Base-by-base conservation (phyloP, 2,113 vertebrate genomes). In the Antennarius striatus region DNA sequence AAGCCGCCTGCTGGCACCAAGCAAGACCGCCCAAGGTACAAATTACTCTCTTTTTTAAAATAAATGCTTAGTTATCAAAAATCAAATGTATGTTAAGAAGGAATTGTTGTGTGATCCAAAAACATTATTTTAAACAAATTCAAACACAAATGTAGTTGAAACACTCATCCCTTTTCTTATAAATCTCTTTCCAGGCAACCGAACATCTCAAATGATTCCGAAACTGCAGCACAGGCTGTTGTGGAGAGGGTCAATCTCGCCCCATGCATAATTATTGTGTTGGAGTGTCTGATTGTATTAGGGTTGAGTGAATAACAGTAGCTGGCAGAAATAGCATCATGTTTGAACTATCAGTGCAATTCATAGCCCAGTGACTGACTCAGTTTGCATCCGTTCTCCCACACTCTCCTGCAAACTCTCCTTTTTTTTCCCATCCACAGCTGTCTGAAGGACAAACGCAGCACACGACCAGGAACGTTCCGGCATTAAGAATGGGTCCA, bases 221-320 rank as follows among this genome's bases (percentile, higher is more conserved):
- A 81, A 77, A 70, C 56, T 69, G 67, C 15, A 75, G 73, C 79
- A 30, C 58, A 77, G 71, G 77, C 74, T 87, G 62, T 87, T 83
- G 80, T 75, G 80, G 52, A 50, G 82, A 82, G 85, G 86, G 87
- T 87, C 87, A 87, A 61, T 77, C 85, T 77, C 69, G 28, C 82
- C 86, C 77, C 66, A 73, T 65, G 72, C 74, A 83, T 89, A 82
- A 82, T 86, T 30, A 69, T 72, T 83, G 79, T 81, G 88, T 75
- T 87, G 81, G 78, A 88, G 87, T 86, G 84, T 89, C 87, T 86
- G 82, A 82, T 88, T 87, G 77, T 85, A 85, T 90, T 90, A 89
- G 60, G 63, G 79, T 39, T 81, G 85, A 89, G 82, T 86, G 88
- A 88, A 84, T 87, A 90, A 90, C 79, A 81, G 79, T 61, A 54